Base-by-base conservation (phyloP, 2,113 vertebrate genomes). In the Pyxicephalus adspersus region DNA sequence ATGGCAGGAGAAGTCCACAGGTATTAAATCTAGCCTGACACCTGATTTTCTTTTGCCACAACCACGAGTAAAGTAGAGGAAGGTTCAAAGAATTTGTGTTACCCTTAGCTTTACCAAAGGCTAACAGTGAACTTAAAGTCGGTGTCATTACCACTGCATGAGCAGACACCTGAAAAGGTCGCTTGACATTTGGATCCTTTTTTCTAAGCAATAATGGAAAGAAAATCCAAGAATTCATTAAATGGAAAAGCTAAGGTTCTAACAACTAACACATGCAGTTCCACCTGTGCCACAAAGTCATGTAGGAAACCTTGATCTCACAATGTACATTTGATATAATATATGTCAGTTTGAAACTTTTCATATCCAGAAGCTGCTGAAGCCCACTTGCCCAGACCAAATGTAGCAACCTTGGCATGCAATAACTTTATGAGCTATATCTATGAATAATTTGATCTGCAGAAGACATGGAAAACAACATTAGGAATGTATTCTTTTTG, bases 151-250 rank as follows among this genome's bases (percentile, higher is more conserved):
- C 25, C 45, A 70, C 22, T 23, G 45, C 34, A 52, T 15, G 22
- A 52, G 26, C 22, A 50, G 20, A 70, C n/a, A 38, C 51, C 67
- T 70, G 67, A 70, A 70, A 70, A 70, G 67, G 67, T 70, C 67
- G 26, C 11, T 70, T 26, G 38, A 50, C 15, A 65, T 52, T 52
- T 70, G 67, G 17, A 45, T 26, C 22, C 45, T 51, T 70, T 75
- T 45, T 45, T 45, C 15, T 54, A 25, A 19, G 55, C 8, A 61
- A 61, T 75, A 58, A 75, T 75, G 72, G 20, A 6, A 28, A 34
- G 22, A 26, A 29, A 51, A 38, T 67, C 65, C 19, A 18, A 51
- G 22, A 23, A 61, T 58, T 61, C 6, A 26, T 75, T 75, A 23
- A 34, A 75, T 75, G 18, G 22, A 73, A 73, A n/a, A 54, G 26